Evolutionary conservation across 1,140 invertebrate genomes (phyloP), one percentile per base, ranked within the genome.

Genomic region (Bombus picipes): DNA sequence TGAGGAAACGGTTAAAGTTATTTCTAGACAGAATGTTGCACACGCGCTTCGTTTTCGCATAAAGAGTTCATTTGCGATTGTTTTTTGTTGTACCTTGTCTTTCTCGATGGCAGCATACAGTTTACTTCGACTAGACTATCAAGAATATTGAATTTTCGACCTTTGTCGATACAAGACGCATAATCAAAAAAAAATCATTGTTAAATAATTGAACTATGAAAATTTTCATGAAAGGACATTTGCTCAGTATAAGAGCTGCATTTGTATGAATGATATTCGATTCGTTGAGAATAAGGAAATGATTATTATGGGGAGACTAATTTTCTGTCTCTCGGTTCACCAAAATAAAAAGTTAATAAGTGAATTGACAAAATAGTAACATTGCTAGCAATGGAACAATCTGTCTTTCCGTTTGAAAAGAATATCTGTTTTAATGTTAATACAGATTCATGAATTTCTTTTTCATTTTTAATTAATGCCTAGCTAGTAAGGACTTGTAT

Each of bases 11-110:
- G 15, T 77, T n/a, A 18, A 41, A 28, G 62, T 73, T 73, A 43
- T 18, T 1, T 57, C 28, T 43, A 73, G 22, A 73, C 15, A 18
- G 15, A 32, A 57, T 25, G 37, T 70, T 70, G 28, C 18, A 74
- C n/a, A 34, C 77, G 62, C 77, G 77, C 62, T 79, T 76, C 72
- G 71, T 68, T 83, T 22, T 37, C 37, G 10, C n/a, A 43, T 28
- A 43, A 22, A 12, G 32, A 57, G 32, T 82, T 75, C 32, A 13
- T 82, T 75, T 82, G 47, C 37, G 47, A 41, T 85, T 68, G 12
- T 59, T 43, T n/a, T 76, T 83, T 25, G 10, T 76, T 84, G 66
- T 79, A 71, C 10, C 66, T 53, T 70, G n/a, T n/a, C 41, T 68
- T 86, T 79, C 22, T 77, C 47, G 10, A 68, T 72, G 25, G 47